phyloP scores from a whole-genome alignment of 23 tunicate genomes.

The Styela clava region DNA sequence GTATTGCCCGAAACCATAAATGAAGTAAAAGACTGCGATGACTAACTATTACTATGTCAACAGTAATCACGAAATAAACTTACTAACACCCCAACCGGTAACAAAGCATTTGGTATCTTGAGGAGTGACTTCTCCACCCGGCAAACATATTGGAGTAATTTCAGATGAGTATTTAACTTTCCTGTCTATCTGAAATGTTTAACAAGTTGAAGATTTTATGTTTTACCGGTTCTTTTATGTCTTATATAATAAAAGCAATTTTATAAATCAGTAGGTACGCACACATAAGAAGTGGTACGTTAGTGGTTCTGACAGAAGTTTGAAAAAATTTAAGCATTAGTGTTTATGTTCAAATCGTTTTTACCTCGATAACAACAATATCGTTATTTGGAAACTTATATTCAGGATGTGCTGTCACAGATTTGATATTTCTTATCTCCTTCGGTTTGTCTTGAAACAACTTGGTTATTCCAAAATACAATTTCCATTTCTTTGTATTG shows the following conservation, averaged over 20 bases:
- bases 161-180: neutral
- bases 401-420: constrained; percentile 21
- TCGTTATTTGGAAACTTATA: constrained; percentile 43
- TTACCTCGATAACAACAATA: constrained; percentile 51
- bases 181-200: constrained; percentile 8
- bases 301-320: neutral
- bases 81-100: constrained; percentile 68
- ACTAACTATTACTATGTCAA: neutral
- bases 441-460: neutral
- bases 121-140: constrained; percentile 45
- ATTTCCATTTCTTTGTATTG: neutral
- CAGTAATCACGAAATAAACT: neutral
- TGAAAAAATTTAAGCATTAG: neutral
- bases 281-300: neutral
- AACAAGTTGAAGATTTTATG: neutral
- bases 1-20: neutral
- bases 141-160: constrained; percentile 37
- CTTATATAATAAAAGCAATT: neutral
- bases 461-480: neutral
- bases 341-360: no score
- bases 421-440: neutral
- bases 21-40: neutral
- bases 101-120: constrained; percentile 47
- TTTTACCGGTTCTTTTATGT: neutral
- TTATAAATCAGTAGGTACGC: neutral